Percentiles rank a stretch among this genome's conserved stretches.
These are phyloP conservation scores for Vidua macroura DNA, from an alignment of 2,113 vertebrate species.

Conservation along the genomic window DNA sequence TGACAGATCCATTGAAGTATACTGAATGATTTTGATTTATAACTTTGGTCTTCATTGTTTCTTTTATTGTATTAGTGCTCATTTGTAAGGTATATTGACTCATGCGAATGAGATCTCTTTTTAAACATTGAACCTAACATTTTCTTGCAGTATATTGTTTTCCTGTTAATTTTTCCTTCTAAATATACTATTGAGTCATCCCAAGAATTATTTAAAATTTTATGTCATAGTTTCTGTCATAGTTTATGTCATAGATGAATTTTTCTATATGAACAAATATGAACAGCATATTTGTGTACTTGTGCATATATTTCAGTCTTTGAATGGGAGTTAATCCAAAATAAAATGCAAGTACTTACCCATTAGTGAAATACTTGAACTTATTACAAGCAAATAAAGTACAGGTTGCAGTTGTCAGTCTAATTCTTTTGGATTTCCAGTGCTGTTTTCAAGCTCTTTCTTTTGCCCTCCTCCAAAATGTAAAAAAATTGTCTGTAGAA, in stretches of 20 bases:
- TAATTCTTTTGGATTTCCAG: neutral
- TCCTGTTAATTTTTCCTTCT: neutral
- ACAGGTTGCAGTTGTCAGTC: neutral
- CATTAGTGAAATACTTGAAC: neutral
- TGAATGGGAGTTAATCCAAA: neutral
- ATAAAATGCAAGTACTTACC: neutral
- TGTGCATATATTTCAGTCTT: neutral
- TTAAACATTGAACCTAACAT: neutral
- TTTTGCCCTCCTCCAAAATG: accelerated
- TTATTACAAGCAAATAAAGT: neutral
- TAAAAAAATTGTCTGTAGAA: neutral
- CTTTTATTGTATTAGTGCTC: neutral
- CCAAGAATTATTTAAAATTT: neutral
- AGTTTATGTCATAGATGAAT: too few relatives aligned
- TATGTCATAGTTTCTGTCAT: neutral
- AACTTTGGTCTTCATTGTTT: neutral
- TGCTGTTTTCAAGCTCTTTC: neutral
- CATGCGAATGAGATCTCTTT: neutral
- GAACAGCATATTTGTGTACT: neutral
- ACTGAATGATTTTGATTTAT: neutral
- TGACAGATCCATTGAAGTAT: neutral
- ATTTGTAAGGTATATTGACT: neutral
- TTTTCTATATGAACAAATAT: neutral
- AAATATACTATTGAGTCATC: neutral
- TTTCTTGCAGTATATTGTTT: neutral